Conservation (phyloP, 2,797 vertebrate genomes). For the Pelodytes ibericus region DNA sequence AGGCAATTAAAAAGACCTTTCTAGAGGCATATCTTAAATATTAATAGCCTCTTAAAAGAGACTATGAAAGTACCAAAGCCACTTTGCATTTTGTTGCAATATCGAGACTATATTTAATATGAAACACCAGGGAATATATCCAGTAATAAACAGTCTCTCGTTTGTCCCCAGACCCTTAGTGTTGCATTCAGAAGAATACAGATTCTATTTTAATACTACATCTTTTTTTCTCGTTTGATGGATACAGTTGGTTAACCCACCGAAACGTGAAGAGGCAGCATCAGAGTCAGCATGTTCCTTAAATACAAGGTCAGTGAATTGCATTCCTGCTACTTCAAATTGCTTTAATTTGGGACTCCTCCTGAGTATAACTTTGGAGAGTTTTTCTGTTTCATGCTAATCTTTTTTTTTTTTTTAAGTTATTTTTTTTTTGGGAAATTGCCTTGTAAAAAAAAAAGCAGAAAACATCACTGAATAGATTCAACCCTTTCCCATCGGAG, state of each 20-base stretch:
- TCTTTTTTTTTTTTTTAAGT: neutral
- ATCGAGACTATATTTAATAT: constrained; percentile 25
- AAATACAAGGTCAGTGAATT: constrained; percentile 13
- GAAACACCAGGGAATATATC: neutral
- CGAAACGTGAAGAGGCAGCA: neutral
- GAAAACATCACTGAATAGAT: neutral
- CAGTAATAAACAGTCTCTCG: neutral
- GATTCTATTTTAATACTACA: neutral
- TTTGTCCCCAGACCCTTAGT: neutral
- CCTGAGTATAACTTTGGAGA: constrained; percentile 11
- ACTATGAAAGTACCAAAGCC: no score
- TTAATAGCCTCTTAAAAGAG: no score
- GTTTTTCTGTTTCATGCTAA: neutral
- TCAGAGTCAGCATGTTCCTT: neutral
- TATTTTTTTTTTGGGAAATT: no score
- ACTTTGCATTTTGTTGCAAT: neutral
- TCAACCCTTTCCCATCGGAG: neutral
- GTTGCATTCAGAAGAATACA: neutral
- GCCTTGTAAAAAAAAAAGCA: neutral
- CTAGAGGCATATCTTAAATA: no score
- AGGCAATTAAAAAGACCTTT: no score
- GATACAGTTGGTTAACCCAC: neutral
- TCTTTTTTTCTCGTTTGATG: neutral
- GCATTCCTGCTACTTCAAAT: neutral
- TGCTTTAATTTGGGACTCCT: constrained; percentile 8